A percentile compares a stretch with the other conserved stretches of the same genome.
These are phyloP conservation scores for Mantis religiosa DNA, from an alignment of 2,888 invertebrate species.

Conservation along the genomic window DNA sequence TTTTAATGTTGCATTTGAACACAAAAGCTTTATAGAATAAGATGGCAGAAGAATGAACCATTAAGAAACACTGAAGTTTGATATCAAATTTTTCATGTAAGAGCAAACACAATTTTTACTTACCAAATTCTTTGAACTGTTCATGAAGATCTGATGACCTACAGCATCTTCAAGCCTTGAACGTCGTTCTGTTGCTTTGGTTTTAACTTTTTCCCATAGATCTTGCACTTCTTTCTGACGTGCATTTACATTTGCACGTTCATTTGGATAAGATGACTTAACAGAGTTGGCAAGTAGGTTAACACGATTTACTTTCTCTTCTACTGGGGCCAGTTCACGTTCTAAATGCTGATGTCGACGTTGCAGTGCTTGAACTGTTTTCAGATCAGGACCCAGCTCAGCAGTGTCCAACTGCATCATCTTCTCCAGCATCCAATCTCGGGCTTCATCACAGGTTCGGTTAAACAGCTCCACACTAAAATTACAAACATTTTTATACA, in stretches of 20 bases:
- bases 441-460: conserved; percentile 92
- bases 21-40: not conserved
- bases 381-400: conserved; percentile 76
- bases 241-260: conserved; percentile 77
- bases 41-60: not conserved
- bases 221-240: conserved; percentile 80
- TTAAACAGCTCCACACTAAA: conserved; percentile 88
- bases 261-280: conserved; percentile 86
- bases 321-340: conserved; percentile 88
- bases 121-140: conserved; percentile 68
- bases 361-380: conserved; percentile 88
- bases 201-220: conserved; percentile 81
- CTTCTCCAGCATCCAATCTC: conserved; percentile 97
- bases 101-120: conserved; percentile 28
- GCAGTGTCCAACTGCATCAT: conserved; percentile 80
- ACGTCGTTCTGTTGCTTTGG: conserved; percentile 78
- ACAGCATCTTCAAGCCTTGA: conserved; percentile 88
- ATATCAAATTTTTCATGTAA: not conserved
- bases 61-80: not conserved
- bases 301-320: conserved; percentile 82
- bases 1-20: too few species aligned
- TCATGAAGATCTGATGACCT: conserved; percentile 89
- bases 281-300: conserved; percentile 84
- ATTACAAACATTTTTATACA: too few species aligned
- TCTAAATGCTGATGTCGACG: conserved; percentile 89